Base-by-base conservation (phyloP, 2,113 vertebrate genomes). In the Penelope pileata region DNA sequence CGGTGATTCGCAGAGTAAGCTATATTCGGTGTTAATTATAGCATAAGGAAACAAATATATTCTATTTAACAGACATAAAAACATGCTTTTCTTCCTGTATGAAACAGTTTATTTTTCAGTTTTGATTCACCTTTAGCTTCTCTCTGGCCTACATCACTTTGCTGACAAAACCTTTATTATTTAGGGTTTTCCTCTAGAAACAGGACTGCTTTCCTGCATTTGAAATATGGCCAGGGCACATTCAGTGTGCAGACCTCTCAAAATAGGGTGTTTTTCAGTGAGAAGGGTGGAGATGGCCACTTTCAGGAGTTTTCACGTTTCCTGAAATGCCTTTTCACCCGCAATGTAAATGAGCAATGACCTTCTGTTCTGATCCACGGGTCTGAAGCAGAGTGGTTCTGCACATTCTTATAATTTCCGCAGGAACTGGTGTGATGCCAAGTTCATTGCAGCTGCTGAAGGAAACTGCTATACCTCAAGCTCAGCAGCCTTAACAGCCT, bases 301-400 rank as follows among this genome's bases (percentile, higher is more conserved):
- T 77, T 88, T 18, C 38, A 51, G 76, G 79, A 72, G 18, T 12
- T 64, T 88, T 34, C 3, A 2, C 70, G 69, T 69, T 96, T 94
- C 93, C 93, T 88, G 79, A 81, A 75, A 60, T 68, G 76, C 68
- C 88, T 94, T 96, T 95, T 94, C 86, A 88, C 88, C 83, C 48
- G 0, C 83, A 86, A 0, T 32, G 62, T 75, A 75, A 80, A 78
- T 47, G 80, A 93, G 77, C 3, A 22, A 64, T 94, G 86, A 97
- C 94, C 85, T 95, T 88, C 60, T 95, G 87, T 93, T 90, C 72
- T 88, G 83, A 86, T 77, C 86, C 88, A 68, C 40, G 26, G 50
- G 8, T 56, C 83, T 83, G 62, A 50, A 43, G 79, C 82, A 86
- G 79, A 84, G 64, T 17, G n/a, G 86, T 68, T 53, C 84, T 34